Evolutionary conservation across 2,797 vertebrate genomes (phyloP).

Genomic region (Otolemur crassicaudatus): DNA sequence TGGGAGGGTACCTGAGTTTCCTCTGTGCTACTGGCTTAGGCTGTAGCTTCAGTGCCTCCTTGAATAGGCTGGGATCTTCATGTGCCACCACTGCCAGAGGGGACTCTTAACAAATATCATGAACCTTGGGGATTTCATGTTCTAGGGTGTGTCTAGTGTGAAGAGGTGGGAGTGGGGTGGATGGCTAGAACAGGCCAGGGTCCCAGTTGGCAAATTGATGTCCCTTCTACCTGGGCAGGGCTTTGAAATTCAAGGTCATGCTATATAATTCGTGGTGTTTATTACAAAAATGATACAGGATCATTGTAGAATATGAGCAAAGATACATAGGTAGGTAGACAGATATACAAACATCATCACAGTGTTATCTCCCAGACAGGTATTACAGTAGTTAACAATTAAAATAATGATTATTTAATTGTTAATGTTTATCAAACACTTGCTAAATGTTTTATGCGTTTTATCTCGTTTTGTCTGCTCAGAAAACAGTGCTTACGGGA

Average conservation of each 20-base stretch:
- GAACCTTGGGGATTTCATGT: not conserved
- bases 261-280: not conserved
- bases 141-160: not conserved
- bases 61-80: not conserved
- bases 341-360: not conserved
- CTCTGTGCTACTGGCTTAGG: not conserved
- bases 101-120: fast-evolving
- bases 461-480: not conserved
- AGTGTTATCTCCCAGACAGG: not conserved
- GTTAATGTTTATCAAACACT: not conserved
- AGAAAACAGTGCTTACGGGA: not conserved
- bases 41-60: not conserved
- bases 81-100: fast-evolving
- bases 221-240: not conserved
- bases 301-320: not conserved
- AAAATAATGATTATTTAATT: not conserved
- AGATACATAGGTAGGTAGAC: not conserved
- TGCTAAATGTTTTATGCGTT: not conserved
- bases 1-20: not conserved
- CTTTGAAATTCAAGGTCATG: not conserved
- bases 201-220: not conserved
- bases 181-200: not conserved
- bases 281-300: not conserved
- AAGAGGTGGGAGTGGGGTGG: not conserved
- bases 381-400: not conserved